Evolutionary conservation across 2,797 vertebrate species (phyloP).

Genomic region (Enoplosus armatus): DNA sequence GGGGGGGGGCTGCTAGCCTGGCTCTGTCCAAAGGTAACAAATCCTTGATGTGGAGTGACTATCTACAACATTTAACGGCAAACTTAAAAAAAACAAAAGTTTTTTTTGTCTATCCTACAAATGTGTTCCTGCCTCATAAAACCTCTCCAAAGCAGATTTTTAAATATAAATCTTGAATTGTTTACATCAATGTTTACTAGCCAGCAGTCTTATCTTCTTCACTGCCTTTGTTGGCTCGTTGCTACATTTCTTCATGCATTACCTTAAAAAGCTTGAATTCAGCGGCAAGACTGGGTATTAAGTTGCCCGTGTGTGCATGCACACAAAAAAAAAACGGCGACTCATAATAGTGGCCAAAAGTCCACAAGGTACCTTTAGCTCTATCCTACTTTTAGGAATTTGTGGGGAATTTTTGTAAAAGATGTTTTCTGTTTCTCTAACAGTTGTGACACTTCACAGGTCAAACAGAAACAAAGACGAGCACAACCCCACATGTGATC

Average conservation of each 20-base stretch:
- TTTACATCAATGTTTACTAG: background rate
- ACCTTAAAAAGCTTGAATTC: background rate
- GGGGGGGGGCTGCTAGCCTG: too few relatives aligned
- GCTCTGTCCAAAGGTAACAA: background rate
- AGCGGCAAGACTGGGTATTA: background rate
- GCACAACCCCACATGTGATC: slow-evolving; percentile 7
- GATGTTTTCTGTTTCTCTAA: background rate
- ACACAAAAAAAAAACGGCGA: background rate
- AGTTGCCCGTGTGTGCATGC: background rate
- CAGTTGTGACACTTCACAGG: background rate
- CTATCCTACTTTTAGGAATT: background rate
- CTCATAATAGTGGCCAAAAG: background rate
- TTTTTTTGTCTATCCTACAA: background rate
- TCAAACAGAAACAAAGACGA: slow-evolving; percentile 21
- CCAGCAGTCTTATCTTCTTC: background rate
- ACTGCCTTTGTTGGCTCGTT: background rate
- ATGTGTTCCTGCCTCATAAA: background rate
- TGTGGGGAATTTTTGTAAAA: background rate
- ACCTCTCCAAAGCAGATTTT: background rate
- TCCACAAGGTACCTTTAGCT: background rate
- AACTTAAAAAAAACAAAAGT: background rate
- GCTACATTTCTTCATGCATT: background rate
- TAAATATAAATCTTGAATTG: background rate
- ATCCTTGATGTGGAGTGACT: background rate
- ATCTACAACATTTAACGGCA: background rate